Evolutionary conservation across 2,888 invertebrate species (phyloP), one percentile per base, ranked within the genome.

Genomic region (Phoenoteleia sp.): DNA sequence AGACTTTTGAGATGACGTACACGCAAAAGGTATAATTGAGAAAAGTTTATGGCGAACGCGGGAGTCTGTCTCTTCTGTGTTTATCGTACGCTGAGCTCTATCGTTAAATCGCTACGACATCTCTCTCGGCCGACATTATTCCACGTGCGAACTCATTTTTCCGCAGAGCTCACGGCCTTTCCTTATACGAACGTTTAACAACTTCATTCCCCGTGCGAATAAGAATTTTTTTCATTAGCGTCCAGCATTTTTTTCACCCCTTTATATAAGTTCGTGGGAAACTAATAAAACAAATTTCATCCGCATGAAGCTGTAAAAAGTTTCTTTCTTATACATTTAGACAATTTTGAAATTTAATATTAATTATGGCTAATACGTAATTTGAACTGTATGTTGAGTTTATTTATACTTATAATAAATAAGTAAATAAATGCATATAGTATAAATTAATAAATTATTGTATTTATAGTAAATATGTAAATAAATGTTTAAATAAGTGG

Each of bases 11-110:
- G 58, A 77, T 75, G 75, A 75, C 62, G 62, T 52, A 64, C 75
- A 75, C 75, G 75, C 75, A 64, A 29, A 54, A 64, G 75, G 52
- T 62, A 64, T 64, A 62, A 64, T 64, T 62, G 21, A 75, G 54
- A 62, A 62, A 62, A 72, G 62, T 74, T 58, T n/a, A n/a, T n/a
- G n/a, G n/a, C n/a, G n/a, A n/a, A n/a, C 49, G 39, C 21, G 56
- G 74, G 0, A 19, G 15, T 47, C 54, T 56, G 58, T 56, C 45
- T 25, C 19, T 21, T 36, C n/a, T 21, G 69, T 56, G 56, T 69
- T 69, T 69, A 71, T 42, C 39, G 42, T 29, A 27, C 56, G 52
- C 69, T 25, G 49, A 52, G 36, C 52, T 17, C 23, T n/a, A 9
- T 60, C 52, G 74, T 74, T 60, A 60, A 60, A 62, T 62, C 62